Conservation (phyloP, 2,888 invertebrate genomes). For the Matsumyia berberina region DNA sequence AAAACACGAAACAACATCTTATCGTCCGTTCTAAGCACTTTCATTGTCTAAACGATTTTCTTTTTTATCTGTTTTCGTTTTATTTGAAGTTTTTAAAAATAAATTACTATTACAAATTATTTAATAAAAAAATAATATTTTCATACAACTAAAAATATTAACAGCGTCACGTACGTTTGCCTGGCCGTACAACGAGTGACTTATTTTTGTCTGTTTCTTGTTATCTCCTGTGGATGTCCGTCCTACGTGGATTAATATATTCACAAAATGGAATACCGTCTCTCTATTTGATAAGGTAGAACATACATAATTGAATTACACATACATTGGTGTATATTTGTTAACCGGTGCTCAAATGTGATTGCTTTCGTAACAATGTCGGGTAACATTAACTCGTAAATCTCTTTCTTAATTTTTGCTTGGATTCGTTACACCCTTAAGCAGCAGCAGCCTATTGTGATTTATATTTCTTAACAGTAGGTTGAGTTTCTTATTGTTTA, state of each 20-base stretch:
- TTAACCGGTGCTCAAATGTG: constrained; percentile 37
- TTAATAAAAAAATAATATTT: constrained; percentile 50
- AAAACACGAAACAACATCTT: constrained; percentile 6
- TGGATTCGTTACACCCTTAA: constrained; percentile 25
- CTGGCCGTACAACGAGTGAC: constrained; percentile 26
- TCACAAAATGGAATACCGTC: constrained; percentile 42
- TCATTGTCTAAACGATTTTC: constrained; percentile 36
- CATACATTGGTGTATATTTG: constrained; percentile 33
- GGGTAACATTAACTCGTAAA: constrained; percentile 33
- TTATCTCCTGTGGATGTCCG: constrained; percentile 16
- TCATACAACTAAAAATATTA: constrained; percentile 47
- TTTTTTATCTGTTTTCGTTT: constrained; percentile 25
- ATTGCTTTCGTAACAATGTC: constrained; percentile 30
- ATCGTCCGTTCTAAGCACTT: constrained; percentile 23
- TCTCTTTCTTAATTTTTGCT: constrained; percentile 18
- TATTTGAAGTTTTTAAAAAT: constrained; percentile 46
- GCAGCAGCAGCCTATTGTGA: constrained; percentile 40
- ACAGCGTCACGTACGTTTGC: constrained; percentile 40
- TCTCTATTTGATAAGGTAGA: constrained; percentile 15
- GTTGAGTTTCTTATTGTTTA: constrained; percentile 61
- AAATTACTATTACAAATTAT: constrained; percentile 67
- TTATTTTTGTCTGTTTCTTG: constrained; percentile 8
- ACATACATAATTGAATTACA: constrained; percentile 35
- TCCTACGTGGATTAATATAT: constrained; percentile 36
- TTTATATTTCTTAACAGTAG: constrained; percentile 44